Evolutionary conservation across 1,140 invertebrate genomes (phyloP), one percentile per base, ranked within the genome.

Genomic region (Diploscapter pachys): DNA sequence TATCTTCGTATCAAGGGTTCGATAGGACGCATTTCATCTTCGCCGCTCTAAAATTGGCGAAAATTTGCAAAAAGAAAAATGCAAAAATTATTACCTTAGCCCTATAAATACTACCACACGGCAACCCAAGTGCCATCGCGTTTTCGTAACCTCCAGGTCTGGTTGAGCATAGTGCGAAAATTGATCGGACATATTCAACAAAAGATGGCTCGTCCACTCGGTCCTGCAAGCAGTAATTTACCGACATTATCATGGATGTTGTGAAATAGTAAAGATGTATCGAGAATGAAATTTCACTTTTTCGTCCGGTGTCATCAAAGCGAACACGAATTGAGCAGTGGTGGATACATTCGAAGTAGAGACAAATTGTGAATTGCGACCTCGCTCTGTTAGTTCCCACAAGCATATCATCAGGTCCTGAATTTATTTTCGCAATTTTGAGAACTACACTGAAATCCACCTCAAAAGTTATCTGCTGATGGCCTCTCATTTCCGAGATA

Each of bases 331-430:
- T 66, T 80, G 71, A 11, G 80, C 79, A 3, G 56, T 49, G 4
- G 76, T 63, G n/a, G 79, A 79, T 3, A 79, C 4, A 49, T 70
- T 70, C 49, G 63, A 61, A 61, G 59, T 56, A 8, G 55, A 59
- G 48, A 61, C 62, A 13, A 70, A 61, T 50, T 70, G 76, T 6
- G 79, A 78, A 3, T 73, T 53, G 50, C 63, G 59, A 4, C 76
- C 51, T 4, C 54, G 52, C 1, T 73, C 67, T n/a, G 71, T 65
- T 5, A 80, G 63, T n/a, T 80, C 79, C 57, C 70, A 80, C 6
- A 80, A 59, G 55, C 71, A 81, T 5, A 80, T 53, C 54, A 80
- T 75, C 9, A 80, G 61, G 62, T 80, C 79, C 71, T 79, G 72
- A 59, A 79, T 76, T 51, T 13, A 50, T 56, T 59, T 52, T 5